Percentiles rank a stretch among this genome's conserved stretches.
Conservation (phyloP, 1,140 invertebrate genomes). For the Linepithema humile region DNA sequence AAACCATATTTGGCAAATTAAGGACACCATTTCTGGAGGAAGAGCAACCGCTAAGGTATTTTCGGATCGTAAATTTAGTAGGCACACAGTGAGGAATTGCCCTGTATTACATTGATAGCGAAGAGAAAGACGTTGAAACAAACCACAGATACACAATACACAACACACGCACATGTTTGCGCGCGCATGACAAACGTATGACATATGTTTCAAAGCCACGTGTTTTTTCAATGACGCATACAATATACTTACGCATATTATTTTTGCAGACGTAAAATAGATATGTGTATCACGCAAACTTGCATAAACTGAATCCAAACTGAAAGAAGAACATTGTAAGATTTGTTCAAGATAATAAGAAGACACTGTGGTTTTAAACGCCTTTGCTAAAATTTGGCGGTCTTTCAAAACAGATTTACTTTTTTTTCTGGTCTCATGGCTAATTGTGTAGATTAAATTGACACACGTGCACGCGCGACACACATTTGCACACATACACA, state of each 20-base stretch:
- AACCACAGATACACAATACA: neutral
- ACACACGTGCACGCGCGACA: neutral
- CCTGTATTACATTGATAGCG: slow-evolving; percentile 72
- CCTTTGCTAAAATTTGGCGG: neutral
- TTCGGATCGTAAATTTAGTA: slow-evolving; percentile 72
- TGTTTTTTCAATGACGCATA: neutral
- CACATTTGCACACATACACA: neutral
- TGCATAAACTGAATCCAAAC: neutral
- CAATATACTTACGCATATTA: neutral
- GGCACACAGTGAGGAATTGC: slow-evolving; percentile 81
- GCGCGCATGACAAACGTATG: slow-evolving; percentile 3
- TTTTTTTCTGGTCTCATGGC: neutral
- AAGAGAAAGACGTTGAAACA: slow-evolving; percentile 63
- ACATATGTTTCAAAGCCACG: neutral
- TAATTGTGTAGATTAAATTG: neutral
- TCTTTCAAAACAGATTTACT: neutral
- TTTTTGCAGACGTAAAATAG: neutral
- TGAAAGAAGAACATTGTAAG: neutral
- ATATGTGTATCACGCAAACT: neutral
- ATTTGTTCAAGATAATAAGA: neutral
- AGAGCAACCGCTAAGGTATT: slow-evolving; percentile 75
- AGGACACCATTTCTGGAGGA: slow-evolving; percentile 74
- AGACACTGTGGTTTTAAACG: slow-evolving; percentile 9
- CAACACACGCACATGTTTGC: neutral
- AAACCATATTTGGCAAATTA: slow-evolving; percentile 24